Evolutionary conservation across 2,888 invertebrate genomes (phyloP), one percentile per base, ranked within the genome.

Genomic region (Epiblema foenella): DNA sequence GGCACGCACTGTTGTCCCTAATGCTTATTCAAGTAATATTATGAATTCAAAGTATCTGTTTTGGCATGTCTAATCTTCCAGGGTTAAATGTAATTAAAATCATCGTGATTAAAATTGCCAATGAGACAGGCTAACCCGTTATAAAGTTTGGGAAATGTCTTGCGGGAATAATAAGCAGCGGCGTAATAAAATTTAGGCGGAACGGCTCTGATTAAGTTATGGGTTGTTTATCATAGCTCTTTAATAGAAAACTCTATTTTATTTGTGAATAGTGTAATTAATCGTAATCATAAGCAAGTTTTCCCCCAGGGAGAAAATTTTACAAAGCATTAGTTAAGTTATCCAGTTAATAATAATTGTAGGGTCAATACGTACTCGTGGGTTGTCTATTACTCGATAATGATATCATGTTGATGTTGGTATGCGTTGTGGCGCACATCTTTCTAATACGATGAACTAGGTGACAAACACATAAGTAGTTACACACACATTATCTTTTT

Each of bases 11-110:
- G 70, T 65, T 66, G 67, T 52, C 59, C 15, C 60, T 66, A 73
- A 71, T 71, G 67, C 62, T 67, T 71, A n/a, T 66, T 37, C 62
- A 67, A 67, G 71, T 71, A 56, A 66, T 71, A 71, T 71, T 71
- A 71, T 71, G 71, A 71, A 67, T 71, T 67, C 57, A 71, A 71
- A 71, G 71, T 71, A 57, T 56, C 67, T 71, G 67, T 62, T 71
- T 71, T 66, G 59, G 60, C 52, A 11, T 58, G 52, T 68, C 62
- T 69, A 70, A 70, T 71, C 51, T 62, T 62, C 62, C 37, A n/a
- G 49, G 56, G 60, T 42, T 66, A 10, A 12, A 57, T 46, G 46
- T 39, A 66, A 66, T 71, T 71, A 66, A 56, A 66, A 71, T 67
- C 20, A 62, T 62, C 49, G 56, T 54, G 49, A 71, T 67, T 67